Conservation (phyloP, 2,797 vertebrate species). For the Aplochiton taeniatus region DNA sequence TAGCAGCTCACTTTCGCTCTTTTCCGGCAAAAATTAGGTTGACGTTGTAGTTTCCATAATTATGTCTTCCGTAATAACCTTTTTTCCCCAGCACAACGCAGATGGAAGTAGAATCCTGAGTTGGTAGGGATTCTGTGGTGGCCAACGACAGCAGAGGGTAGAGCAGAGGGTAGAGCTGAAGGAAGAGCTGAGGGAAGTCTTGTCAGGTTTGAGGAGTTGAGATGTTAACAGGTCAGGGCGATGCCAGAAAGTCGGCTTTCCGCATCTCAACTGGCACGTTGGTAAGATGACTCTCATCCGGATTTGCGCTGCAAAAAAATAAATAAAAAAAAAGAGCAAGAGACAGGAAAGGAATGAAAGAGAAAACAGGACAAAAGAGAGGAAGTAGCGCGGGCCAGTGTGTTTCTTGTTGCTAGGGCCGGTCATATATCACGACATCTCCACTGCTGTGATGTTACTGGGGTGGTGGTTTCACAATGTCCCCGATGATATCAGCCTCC, state of each 20-base stretch:
- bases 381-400: constrained; percentile 53
- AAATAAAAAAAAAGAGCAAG: constrained; percentile 55
- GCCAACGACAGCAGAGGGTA: too few species aligned
- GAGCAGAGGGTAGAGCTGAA: too few species aligned
- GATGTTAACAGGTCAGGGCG: constrained; percentile 61
- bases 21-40: too few species aligned
- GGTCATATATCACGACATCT: constrained; percentile 50
- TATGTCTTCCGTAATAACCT: too few species aligned
- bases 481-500: constrained; percentile 5
- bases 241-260: constrained; percentile 66
- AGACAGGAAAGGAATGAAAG: constrained; percentile 59
- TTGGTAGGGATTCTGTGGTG: too few species aligned
- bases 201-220: constrained; percentile 51
- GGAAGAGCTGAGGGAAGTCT: constrained; percentile 48
- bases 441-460: constrained; percentile 26
- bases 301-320: constrained; percentile 54
- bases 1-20: too few species aligned
- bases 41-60: too few species aligned
- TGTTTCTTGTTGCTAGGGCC: constrained; percentile 30
- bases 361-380: constrained; percentile 46
- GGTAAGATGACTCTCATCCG: constrained; percentile 74
- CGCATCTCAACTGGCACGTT: constrained; percentile 58
- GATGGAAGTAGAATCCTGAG: too few species aligned
- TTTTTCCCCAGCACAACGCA: too few species aligned
- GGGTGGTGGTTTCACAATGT: constrained; percentile 11